A percentile compares a stretch with the other conserved stretches of the same genome.
phyloP scores from a whole-genome alignment of 2,888 invertebrate genomes.

The Caenorhabditis afra region DNA sequence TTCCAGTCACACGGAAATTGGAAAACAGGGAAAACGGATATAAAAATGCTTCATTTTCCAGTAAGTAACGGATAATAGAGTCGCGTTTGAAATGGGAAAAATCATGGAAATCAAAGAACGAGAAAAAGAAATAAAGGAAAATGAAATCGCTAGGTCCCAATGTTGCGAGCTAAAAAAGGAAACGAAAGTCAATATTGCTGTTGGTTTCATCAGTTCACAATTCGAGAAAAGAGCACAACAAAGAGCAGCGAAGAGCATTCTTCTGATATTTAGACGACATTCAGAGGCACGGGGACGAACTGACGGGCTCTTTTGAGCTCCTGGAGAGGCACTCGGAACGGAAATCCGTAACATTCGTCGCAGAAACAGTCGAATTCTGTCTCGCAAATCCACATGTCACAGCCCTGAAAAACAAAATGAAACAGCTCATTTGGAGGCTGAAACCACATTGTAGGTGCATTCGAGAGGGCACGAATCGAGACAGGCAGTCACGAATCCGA shows the following conservation, averaged over 20 bases:
- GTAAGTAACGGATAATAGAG: no score
- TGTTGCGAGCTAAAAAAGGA: no score
- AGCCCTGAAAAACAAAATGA: slow-evolving; percentile 11
- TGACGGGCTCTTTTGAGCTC: slow-evolving; percentile 2
- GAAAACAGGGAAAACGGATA: no score
- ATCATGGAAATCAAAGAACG: no score
- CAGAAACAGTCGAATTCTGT: slow-evolving; percentile 37
- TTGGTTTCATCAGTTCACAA: no score
- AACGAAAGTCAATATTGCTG: no score
- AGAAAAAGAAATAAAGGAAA: no score
- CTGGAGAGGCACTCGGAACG: slow-evolving; percentile 3
- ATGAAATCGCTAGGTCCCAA: no score
- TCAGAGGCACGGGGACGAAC: not conserved
- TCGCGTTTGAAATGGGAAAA: no score
- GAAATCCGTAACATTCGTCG: slow-evolving; percentile 30
- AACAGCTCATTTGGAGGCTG: not conserved
- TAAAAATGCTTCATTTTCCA: no score
- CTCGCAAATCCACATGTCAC: slow-evolving; percentile 32
- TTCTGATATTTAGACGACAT: not conserved
- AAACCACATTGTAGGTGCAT: slow-evolving; percentile 18
- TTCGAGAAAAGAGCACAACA: no score
- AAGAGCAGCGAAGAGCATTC: no score
- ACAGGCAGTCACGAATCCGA: slow-evolving; percentile 21
- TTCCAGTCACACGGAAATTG: not conserved
- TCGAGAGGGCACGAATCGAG: slow-evolving; percentile 24